Percentiles rank a stretch among this genome's conserved stretches.
phyloP scores from a whole-genome alignment of 2,888 invertebrate genomes.

The Keiferia lycopersicella region DNA sequence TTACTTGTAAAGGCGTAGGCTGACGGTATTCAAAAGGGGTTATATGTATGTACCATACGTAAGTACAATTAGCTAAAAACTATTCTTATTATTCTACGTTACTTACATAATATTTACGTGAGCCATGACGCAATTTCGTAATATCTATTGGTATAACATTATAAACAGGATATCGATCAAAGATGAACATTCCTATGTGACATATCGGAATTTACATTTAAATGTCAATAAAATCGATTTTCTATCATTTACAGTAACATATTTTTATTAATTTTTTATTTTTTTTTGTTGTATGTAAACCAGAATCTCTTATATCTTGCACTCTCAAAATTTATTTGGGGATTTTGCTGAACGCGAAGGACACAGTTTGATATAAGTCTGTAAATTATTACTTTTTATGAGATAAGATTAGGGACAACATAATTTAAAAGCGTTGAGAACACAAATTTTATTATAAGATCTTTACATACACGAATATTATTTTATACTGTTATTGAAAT shows the following conservation, averaged over 20 bases:
- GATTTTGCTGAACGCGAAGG: constrained; percentile 11
- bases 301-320: not conserved
- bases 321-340: not conserved
- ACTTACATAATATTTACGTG: too few relatives aligned
- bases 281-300: too few relatives aligned
- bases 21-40: too few relatives aligned
- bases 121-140: not conserved
- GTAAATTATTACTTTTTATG: constrained; percentile 2
- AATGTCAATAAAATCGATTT: not conserved
- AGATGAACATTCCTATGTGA: not conserved
- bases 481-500: too few relatives aligned
- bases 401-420: not conserved
- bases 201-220: not conserved
- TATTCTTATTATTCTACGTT: too few relatives aligned
- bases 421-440: not conserved
- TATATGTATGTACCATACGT: too few relatives aligned
- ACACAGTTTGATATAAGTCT: not conserved
- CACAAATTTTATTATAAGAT: too few relatives aligned
- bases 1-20: too few relatives aligned
- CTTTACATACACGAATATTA: too few relatives aligned
- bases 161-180: constrained; percentile 4
- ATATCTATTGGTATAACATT: not conserved
- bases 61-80: too few relatives aligned
- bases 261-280: too few relatives aligned
- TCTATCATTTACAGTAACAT: not conserved